A percentile compares a stretch with the other conserved stretches of the same genome.
phyloP scores from a whole-genome alignment of 2,113 vertebrate species.

The Oreochromis tanganicae region DNA sequence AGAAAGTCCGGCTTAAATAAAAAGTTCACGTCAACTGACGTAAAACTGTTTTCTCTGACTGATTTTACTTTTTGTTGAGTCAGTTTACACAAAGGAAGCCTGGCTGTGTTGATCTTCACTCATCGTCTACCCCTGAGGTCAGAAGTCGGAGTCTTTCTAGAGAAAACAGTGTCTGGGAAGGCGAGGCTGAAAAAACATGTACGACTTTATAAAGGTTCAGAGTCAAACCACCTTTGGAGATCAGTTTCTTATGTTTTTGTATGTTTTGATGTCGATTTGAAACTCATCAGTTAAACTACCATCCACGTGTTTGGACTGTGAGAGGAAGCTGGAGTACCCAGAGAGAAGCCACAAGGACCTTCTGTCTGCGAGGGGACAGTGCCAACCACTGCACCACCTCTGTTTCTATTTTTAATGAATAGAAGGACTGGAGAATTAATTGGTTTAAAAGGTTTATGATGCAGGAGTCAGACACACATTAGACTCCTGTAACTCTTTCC shows the following conservation, averaged over 20 bases:
- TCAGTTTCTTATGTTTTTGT: not conserved
- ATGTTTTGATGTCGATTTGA: too few relatives aligned
- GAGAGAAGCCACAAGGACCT: not conserved
- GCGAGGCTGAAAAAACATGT: not conserved
- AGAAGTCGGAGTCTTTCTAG: not conserved
- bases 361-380: not conserved
- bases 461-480: not conserved
- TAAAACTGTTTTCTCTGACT: not conserved
- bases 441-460: too few relatives aligned
- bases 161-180: not conserved
- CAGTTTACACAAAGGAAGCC: not conserved
- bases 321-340: not conserved
- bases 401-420: too few relatives aligned
- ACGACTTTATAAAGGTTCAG: not conserved
- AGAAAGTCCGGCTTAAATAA: not conserved
- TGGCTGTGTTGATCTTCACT: not conserved
- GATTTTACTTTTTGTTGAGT: not conserved
- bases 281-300: too few relatives aligned
- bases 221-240: not conserved
- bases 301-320: not conserved
- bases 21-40: rapidly evolving
- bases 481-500: not conserved
- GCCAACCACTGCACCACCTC: too few relatives aligned
- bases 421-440: too few relatives aligned
- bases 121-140: not conserved